Percentiles rank a stretch among this genome's conserved stretches.
phyloP scores from a whole-genome alignment of 2,888 invertebrate species.

The Rotaria socialis region DNA sequence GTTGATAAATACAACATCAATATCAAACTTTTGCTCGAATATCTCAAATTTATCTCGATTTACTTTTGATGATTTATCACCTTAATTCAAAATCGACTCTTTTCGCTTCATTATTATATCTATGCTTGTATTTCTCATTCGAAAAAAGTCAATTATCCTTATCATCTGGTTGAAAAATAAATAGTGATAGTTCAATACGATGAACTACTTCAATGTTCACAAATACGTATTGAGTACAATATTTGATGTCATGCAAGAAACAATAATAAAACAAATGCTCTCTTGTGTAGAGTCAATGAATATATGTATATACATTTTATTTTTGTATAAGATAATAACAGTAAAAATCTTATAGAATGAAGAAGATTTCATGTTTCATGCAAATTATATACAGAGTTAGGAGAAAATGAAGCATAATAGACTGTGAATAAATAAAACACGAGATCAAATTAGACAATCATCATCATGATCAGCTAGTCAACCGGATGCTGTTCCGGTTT shows the following conservation, averaged over 20 bases:
- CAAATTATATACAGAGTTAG: background rate
- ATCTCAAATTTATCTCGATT: background rate
- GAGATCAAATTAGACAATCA: background rate
- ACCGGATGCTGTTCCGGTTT: background rate
- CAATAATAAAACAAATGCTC: background rate
- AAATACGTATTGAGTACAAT: background rate
- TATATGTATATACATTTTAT: too few species aligned
- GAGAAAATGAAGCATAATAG: background rate
- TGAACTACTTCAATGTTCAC: background rate
- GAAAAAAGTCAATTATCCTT: background rate
- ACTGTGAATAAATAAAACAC: background rate
- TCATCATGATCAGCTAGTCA: background rate
- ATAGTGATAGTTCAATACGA: background rate
- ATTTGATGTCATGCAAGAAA: background rate
- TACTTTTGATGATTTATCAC: background rate
- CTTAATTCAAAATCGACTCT: background rate
- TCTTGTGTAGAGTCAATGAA: background rate
- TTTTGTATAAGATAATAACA: too few species aligned
- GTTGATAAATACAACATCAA: too few species aligned
- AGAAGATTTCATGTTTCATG: background rate
- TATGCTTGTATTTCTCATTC: background rate
- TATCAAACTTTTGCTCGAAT: background rate
- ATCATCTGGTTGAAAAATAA: background rate
- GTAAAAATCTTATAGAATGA: background rate
- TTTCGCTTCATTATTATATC: background rate